These are phyloP conservation scores for Orchestia grillus DNA, from an alignment of 1,140 invertebrate species.

Conservation along the genomic window DNA sequence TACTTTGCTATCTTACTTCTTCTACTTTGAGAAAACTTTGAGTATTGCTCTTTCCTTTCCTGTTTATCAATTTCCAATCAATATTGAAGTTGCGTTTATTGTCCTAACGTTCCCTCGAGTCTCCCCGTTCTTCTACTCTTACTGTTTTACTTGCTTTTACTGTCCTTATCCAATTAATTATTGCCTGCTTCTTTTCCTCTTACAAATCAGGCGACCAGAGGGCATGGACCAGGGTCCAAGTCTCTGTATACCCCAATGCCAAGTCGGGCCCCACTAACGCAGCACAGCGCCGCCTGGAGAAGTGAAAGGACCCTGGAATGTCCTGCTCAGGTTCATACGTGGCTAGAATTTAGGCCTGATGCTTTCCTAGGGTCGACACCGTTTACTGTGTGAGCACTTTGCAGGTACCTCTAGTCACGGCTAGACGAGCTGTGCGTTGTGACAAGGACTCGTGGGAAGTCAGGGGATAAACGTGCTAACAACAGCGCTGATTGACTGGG, in stretches of 20 bases:
- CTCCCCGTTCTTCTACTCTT: background rate
- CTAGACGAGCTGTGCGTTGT: too few species aligned
- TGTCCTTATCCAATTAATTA: too few species aligned
- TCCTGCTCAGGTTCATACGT: background rate
- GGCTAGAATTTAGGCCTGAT: background rate
- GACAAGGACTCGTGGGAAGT: too few species aligned
- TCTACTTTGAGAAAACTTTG: too few species aligned
- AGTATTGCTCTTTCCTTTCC: too few species aligned
- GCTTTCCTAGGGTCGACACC: background rate
- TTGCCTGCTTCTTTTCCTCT: too few species aligned
- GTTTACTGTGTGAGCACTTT: background rate
- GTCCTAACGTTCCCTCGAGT: background rate
- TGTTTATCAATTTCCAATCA: too few species aligned
- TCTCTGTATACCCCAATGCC: background rate
- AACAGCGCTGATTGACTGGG: too few species aligned
- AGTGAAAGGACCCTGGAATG: slow-evolving; percentile 16
- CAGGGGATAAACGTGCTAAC: too few species aligned
- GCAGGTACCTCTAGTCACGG: background rate
- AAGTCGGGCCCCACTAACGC: background rate
- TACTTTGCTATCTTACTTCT: too few species aligned
- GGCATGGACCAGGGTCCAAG: background rate
- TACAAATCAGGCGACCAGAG: background rate
- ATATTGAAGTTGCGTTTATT: too few species aligned
- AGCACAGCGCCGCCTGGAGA: background rate
- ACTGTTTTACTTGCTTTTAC: too few species aligned